Percentiles rank a stretch among this genome's conserved stretches.
Evolutionary conservation across 2,888 invertebrate species (phyloP).

Genomic region (Rotaria socialis): DNA sequence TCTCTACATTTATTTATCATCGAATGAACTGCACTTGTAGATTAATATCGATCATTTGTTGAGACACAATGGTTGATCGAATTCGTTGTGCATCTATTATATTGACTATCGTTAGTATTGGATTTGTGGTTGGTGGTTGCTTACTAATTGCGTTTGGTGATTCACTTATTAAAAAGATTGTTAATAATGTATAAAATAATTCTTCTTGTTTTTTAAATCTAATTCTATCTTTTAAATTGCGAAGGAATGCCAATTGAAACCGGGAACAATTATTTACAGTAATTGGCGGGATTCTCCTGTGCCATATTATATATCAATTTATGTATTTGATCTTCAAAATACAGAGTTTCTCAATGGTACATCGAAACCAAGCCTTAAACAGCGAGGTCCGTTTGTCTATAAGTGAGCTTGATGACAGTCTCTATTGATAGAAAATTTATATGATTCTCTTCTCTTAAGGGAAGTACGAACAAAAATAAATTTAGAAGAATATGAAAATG

Average conservation of each 20-base stretch:
- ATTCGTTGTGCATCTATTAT: background rate
- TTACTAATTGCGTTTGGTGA: background rate
- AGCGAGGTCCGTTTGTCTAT: conserved; percentile 31
- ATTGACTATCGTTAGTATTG: background rate
- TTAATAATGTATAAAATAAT: background rate
- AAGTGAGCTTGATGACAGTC: background rate
- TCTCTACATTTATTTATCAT: background rate
- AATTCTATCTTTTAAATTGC: background rate
- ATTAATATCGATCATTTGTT: background rate
- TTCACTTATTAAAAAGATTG: background rate
- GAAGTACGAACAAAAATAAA: background rate
- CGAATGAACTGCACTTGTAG: conserved; percentile 14
- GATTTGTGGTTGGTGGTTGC: background rate
- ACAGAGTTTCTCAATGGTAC: background rate
- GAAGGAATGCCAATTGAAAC: background rate
- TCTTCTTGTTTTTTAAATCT: background rate
- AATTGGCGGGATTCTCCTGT: background rate
- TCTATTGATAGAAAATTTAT: background rate
- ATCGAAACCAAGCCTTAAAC: background rate
- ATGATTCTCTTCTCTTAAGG: background rate
- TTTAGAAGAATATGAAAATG: background rate
- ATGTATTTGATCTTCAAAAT: conserved; percentile 14
- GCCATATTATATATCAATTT: background rate
- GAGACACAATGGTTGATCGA: background rate
- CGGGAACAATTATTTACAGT: background rate